Conservation (phyloP, 2,888 invertebrate species). For the Branchellion lobata region DNA sequence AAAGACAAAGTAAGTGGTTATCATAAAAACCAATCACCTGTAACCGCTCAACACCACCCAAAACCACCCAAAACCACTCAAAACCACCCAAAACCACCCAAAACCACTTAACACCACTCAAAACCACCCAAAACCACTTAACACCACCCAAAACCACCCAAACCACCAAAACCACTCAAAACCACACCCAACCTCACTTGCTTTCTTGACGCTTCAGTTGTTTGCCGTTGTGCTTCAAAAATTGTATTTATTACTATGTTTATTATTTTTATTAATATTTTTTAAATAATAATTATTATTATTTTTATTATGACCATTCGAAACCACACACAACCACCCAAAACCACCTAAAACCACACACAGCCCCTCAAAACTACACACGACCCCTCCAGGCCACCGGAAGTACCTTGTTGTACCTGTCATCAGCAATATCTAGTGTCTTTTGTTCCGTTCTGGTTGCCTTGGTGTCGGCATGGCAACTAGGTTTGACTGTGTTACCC, state of each 20-base stretch:
- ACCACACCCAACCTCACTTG: no score
- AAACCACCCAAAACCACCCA: no score
- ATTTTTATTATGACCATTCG: not conserved
- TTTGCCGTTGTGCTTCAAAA: no score
- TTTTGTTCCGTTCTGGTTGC: slow-evolving; percentile 59
- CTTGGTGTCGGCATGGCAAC: slow-evolving; percentile 65
- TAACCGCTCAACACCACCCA: no score
- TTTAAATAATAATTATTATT: not conserved
- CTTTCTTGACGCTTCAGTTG: no score
- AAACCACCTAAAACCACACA: not conserved
- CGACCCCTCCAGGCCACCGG: slow-evolving; percentile 61
- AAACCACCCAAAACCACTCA: no score
- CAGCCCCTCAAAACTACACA: not conserved
- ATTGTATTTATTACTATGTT: not conserved
- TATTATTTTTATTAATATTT: not conserved
- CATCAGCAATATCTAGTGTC: slow-evolving; percentile 61
- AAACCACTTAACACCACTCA: no score
- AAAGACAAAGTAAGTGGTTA: no score
- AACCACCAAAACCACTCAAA: no score
- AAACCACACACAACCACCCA: not conserved
- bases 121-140: no score
- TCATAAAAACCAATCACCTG: no score
- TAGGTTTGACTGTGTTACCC: slow-evolving; percentile 66
- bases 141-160: no score
- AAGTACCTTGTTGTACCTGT: slow-evolving; percentile 60